A percentile compares a stretch with the other conserved stretches of the same genome.
phyloP scores from a whole-genome alignment of 2,113 vertebrate species.

The Carassius gibelio region DNA sequence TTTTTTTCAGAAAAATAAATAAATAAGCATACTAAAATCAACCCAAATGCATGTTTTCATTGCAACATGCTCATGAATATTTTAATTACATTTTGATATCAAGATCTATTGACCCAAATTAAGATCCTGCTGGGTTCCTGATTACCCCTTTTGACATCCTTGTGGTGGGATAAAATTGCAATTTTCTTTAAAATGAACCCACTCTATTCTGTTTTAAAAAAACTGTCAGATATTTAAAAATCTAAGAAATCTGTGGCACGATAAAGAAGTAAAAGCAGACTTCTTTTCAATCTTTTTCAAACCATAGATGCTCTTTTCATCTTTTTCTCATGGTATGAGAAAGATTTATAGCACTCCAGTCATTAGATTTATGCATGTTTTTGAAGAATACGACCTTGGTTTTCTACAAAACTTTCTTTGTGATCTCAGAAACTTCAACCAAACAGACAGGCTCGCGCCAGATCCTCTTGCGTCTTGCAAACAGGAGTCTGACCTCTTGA shows the following conservation, averaged over 20 bases:
- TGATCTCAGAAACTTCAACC: constrained; percentile 25
- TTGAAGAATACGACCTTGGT: constrained; percentile 8
- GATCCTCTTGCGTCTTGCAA: not conserved
- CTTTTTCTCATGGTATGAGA: too few relatives aligned
- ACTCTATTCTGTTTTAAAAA: too few relatives aligned
- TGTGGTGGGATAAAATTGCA: constrained; percentile 50
- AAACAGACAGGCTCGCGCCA: not conserved
- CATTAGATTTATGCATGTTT: constrained; percentile 13
- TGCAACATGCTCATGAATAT: constrained; percentile 15
- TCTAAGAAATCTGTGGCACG: too few relatives aligned
- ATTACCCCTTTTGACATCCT: constrained; percentile 54
- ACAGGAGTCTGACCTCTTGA: constrained; percentile 33
- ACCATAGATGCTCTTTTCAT: too few relatives aligned
- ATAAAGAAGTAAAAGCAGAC: too few relatives aligned
- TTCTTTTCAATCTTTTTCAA: too few relatives aligned
- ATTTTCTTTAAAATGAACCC: constrained; percentile 44
- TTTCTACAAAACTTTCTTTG: constrained; percentile 30
- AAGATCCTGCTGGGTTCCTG: constrained; percentile 55
- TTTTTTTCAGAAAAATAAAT: not conserved
- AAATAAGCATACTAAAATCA: too few relatives aligned
- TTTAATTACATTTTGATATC: constrained; percentile 13
- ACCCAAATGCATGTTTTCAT: not conserved
- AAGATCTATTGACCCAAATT: constrained; percentile 57
- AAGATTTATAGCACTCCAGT: not conserved
- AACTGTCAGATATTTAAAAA: too few relatives aligned